Evolutionary conservation across 2,888 invertebrate genomes (phyloP), one percentile per base, ranked within the genome.

Genomic region (Perithous albicinctus): DNA sequence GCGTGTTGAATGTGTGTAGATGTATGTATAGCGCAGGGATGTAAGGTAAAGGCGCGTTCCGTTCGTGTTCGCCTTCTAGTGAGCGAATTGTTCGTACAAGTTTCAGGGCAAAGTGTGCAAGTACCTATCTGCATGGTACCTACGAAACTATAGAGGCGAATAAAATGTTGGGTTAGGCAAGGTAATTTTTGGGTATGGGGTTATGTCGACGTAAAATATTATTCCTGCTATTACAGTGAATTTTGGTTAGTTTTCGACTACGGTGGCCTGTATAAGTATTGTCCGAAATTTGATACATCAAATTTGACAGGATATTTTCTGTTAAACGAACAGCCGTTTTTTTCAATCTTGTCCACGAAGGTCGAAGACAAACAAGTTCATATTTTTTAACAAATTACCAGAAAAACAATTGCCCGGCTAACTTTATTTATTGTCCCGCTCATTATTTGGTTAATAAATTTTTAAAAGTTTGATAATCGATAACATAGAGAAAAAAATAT

Each of bases 51-150:
- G 18, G 51, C 46, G 56, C 51, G 51, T 64, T 78, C 54, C 32
- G 23, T 56, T 66, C 56, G 70, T 70, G 63, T 78, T 64, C 18
- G 35, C 46, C 56, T 64, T 46, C 29, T 66, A 64, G 73, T 78
- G 72, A 78, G 66, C 41, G 63, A 41, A 63, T 63, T 56, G 56
- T 56, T 41, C 59, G 18, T 63, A 63, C 63, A 41, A 63, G 41
- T 63, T 41, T 41, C 59, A 59, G 59, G 59, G 35, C 63, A 63
- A 63, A 63, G 38, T 63, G 41, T 32, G 59, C 59, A 8, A 18
- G 32, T n/a, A 59, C 35, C 32, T 59, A 59, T 59, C 32, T 59
- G 59, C 59, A 59, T 59, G 18, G 12, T 56, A n/a, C 32, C 15
- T 15, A 8, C 59, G 8, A 32, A 59, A 15, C 35, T 1, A 15